Base-by-base conservation (phyloP, 2,888 invertebrate species). In the Epirrhoe alternata region DNA sequence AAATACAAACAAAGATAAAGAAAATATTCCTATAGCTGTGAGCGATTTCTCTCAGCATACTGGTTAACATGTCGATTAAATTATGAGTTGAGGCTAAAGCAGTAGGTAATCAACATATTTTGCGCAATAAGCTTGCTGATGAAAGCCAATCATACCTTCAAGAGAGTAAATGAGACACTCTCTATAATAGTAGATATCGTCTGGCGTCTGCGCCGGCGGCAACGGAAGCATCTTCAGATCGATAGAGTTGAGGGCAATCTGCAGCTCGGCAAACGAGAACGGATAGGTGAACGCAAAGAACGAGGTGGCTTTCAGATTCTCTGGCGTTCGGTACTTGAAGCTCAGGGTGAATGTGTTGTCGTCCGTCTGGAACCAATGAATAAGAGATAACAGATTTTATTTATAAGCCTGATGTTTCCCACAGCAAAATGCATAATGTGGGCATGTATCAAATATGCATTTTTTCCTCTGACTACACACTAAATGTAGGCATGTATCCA, bases 271-370 rank as follows among this genome's bases (percentile, higher is more conserved):
- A 83, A 97, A 98, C 0, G 97, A 96, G 89, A 96, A 98, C 1
- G 98, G 98, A 87, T 97, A 98, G 6, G 98, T 98, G 88, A 98
- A 98, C 0, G 98, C 98, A 90, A 98, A 97, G 88, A 97, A 98
- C 6, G 96, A 96, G 5, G 96, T 95, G 17, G 96, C 95, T 69
- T 95, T 95, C 3, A 93, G 77, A 90, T 95, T 97, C 77, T 96
- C 97, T 63, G 95, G 94, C 16, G 96, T 95, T 30, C 94, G 94
- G 84, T 95, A 96, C 81, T 95, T 95, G 88, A 97, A 97, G 71
- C 95, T 96, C 74, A 97, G 88, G 1, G 95, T 95, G 84, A 97
- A 97, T 63, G 96, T 95, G 77, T 95, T 95, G 79, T 96, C 95
- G 74, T 95, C 95, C 69, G 95, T 94, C 97, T 97, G 90, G 63